Evolutionary conservation across 1,140 invertebrate genomes (phyloP).

Genomic region (Pogonognathellus flavescens): DNA sequence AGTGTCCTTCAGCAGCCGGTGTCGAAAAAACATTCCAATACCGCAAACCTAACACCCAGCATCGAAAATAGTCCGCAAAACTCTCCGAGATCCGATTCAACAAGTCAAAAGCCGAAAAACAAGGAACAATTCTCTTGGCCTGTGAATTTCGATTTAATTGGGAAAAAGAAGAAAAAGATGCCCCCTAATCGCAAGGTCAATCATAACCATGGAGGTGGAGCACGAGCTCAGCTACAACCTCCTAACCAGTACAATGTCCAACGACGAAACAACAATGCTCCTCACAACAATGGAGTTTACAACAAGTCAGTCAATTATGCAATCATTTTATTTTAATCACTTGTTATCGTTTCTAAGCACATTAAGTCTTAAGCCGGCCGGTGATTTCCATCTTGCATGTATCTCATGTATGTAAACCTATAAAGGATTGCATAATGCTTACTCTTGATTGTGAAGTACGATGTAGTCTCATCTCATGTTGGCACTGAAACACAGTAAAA

Average conservation of each 20-base stretch:
- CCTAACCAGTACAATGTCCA: conserved; percentile 21
- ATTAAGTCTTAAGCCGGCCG: not conserved
- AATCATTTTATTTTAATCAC: not conserved
- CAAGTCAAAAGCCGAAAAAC: not conserved
- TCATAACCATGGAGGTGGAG: conserved; percentile 55
- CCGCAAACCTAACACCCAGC: not conserved
- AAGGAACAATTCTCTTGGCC: conserved; percentile 27
- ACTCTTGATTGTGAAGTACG: too few species aligned
- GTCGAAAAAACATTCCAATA: conserved; percentile 18
- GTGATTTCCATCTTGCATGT: too few species aligned
- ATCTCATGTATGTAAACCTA: too few species aligned
- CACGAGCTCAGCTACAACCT: conserved; percentile 14
- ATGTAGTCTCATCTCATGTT: too few species aligned
- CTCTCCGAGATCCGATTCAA: not conserved
- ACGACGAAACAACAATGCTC: conserved; percentile 34
- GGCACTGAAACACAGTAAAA: too few species aligned
- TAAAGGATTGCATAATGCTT: too few species aligned
- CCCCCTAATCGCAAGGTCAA: conserved; percentile 61
- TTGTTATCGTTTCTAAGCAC: not conserved
- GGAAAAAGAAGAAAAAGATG: conserved; percentile 53
- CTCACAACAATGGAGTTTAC: conserved; percentile 40
- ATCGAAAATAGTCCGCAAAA: not conserved
- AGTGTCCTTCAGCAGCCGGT: not conserved
- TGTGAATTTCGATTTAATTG: conserved; percentile 13
- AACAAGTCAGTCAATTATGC: conserved; percentile 39